Evolutionary conservation across 2,113 vertebrate genomes (phyloP), one percentile per base, ranked within the genome.

Genomic region (Typhlomys cinereus): DNA sequence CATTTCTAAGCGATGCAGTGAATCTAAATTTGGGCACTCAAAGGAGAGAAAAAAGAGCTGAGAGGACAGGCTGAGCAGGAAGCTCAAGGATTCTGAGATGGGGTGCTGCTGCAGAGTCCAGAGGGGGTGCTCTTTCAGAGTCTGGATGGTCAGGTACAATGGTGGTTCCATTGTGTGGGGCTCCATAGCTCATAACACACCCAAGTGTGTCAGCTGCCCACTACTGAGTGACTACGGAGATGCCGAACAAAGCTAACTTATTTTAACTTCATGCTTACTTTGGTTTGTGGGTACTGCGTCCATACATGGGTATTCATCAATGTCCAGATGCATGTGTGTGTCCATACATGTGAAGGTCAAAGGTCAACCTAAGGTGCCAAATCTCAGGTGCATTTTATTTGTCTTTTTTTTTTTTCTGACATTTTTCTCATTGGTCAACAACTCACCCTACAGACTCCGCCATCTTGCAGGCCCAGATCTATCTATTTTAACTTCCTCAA

Each of bases 141-240:
- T 62, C 34, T 41, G 8, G 2, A 21, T 34, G 4, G 21, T 23
- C 23, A 31, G 20, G 2, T 46, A 7, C 64, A 54, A 3, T 25
- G 8, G 13, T n/a, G 18, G 20, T 2, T 31, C 10, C 20, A 2
- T 3, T 27, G 8, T 20, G 6, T 23, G 9, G 15, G 6, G 3
- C 48, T 25, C 46, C n/a, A 0, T 50, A 15, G 11, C 61, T 67
- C 17, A 64, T 36, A 48, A 39, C 34, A 18, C 5, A 31, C 31
- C 5, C 52, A 83, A 84, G 25, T 41, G 59, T 21, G 17, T 50
- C 15, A 15, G 29, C 5, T 61, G 12, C 27, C 64, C 36, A 44
- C 23, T 76, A 31, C 23, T 46, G 15, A 12, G 20, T 36, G 36
- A 44, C 46, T 59, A 17, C 18, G 48, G 62, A 50, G 27, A 20